These are phyloP conservation scores for Hyposoter didymator DNA, from an alignment of 2,888 invertebrate genomes.

Conservation along the genomic window DNA sequence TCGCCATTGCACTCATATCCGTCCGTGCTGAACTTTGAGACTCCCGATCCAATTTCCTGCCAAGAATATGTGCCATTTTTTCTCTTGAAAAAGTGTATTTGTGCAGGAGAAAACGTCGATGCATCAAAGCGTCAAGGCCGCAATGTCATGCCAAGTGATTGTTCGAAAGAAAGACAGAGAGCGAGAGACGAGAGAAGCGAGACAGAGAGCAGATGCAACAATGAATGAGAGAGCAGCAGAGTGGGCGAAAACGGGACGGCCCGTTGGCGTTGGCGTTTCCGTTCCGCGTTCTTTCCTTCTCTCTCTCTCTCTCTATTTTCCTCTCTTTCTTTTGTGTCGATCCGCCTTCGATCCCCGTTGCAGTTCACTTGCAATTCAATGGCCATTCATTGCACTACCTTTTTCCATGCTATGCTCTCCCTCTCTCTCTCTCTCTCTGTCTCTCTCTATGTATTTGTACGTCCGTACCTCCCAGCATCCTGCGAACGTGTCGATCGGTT, in stretches of 20 bases:
- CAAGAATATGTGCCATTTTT: constrained; percentile 1
- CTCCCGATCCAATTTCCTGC: constrained; percentile 2
- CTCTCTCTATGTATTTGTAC: constrained; percentile 4
- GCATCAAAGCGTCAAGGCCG: constrained; percentile 14
- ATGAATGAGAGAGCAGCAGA: constrained; percentile 54
- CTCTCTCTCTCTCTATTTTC: constrained; percentile 19
- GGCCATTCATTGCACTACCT: constrained; percentile 47
- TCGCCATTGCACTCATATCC: background rate
- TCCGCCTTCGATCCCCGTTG: constrained; percentile 53
- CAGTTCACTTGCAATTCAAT: constrained; percentile 57
- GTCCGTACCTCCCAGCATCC: constrained; percentile 29
- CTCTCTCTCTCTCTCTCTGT: constrained; percentile 4
- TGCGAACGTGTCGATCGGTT: constrained; percentile 59
- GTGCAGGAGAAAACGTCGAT: constrained; percentile 17
- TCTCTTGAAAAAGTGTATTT: constrained; percentile 10
- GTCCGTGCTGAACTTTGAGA: background rate
- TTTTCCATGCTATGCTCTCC: constrained; percentile 2
- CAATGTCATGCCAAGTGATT: constrained; percentile 36
- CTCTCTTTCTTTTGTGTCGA: constrained; percentile 25
- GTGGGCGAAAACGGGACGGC: constrained; percentile 64
- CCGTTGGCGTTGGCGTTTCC: constrained; percentile 67
- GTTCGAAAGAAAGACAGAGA: constrained; percentile 24
- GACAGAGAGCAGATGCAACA: constrained; percentile 42
- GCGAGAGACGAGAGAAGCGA: background rate
- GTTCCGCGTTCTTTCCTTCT: constrained; percentile 60